Percentiles rank a stretch among this genome's conserved stretches.
phyloP scores from a whole-genome alignment of 2,113 vertebrate species.

The Myrmecophaga tridactyla region DNA sequence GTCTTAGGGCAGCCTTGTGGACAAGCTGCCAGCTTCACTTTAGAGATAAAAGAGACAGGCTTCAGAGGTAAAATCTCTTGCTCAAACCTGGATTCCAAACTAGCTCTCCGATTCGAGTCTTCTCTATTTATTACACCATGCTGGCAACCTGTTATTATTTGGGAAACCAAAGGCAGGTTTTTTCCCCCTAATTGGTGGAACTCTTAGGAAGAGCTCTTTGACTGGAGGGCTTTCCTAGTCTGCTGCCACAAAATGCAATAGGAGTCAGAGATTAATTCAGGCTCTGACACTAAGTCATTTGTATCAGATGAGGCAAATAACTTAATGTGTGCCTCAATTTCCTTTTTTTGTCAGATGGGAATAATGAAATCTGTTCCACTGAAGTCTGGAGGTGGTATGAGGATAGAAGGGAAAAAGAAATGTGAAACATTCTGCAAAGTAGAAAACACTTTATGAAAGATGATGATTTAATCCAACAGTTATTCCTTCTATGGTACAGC shows the following conservation, averaged over 20 bases:
- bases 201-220: not conserved
- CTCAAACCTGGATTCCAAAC: conserved; percentile 38
- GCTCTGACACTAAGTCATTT: not conserved
- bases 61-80: conserved; percentile 30
- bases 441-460: not conserved
- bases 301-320: not conserved
- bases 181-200: not conserved
- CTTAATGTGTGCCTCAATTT: not conserved
- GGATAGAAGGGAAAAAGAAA: not conserved
- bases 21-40: not conserved
- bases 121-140: not conserved
- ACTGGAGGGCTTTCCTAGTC: not conserved
- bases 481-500: not conserved
- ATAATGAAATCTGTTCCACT: not conserved
- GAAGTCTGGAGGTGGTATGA: not conserved
- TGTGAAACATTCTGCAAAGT: not conserved
- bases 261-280: not conserved
- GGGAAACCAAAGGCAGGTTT: conserved; percentile 25
- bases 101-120: not conserved
- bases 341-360: conserved; percentile 15
- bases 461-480: not conserved
- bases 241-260: not conserved
- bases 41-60: conserved; percentile 36
- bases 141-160: not conserved
- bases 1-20: not conserved